phyloP scores from a whole-genome alignment of 2,113 vertebrate genomes.

The Ochotona curzoniae region DNA sequence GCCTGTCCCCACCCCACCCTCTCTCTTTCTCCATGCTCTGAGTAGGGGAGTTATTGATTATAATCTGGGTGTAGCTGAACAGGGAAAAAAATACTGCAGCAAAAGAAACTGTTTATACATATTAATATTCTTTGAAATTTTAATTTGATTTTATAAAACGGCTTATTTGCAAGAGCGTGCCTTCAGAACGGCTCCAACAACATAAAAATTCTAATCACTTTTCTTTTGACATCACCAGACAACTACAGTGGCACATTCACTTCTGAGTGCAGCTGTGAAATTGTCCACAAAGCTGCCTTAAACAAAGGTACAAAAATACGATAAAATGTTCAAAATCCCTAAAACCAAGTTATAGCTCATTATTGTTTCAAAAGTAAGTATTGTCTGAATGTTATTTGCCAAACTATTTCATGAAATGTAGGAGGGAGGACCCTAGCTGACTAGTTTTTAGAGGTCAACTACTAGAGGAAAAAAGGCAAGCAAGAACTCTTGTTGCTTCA shows the following conservation, averaged over 20 bases:
- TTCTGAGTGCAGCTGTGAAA: conserved; percentile 39
- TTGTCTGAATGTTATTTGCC: background rate
- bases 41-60: conserved; percentile 31
- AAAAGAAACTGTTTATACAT: conserved; percentile 7
- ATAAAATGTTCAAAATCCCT: background rate
- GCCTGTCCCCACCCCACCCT: background rate
- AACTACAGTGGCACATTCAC: conserved; percentile 16
- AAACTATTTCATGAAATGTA: conserved; percentile 36
- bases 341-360: conserved; percentile 28
- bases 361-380: conserved; percentile 44
- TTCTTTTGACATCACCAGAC: background rate
- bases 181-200: background rate
- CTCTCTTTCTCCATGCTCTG: conserved; percentile 20
- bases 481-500: conserved; percentile 37
- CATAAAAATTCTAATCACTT: conserved; percentile 28
- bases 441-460: conserved; percentile 5
- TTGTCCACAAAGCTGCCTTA: background rate
- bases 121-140: conserved; percentile 42
- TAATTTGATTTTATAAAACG: conserved; percentile 43
- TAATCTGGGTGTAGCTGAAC: background rate
- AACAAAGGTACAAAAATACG: background rate
- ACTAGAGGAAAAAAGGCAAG: conserved; percentile 39
- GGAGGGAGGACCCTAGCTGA: background rate
- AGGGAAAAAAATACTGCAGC: conserved; percentile 39
- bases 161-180: conserved; percentile 2